Evolutionary conservation across 2,888 invertebrate genomes (phyloP).

Genomic region (Pseudanteris insignis): DNA sequence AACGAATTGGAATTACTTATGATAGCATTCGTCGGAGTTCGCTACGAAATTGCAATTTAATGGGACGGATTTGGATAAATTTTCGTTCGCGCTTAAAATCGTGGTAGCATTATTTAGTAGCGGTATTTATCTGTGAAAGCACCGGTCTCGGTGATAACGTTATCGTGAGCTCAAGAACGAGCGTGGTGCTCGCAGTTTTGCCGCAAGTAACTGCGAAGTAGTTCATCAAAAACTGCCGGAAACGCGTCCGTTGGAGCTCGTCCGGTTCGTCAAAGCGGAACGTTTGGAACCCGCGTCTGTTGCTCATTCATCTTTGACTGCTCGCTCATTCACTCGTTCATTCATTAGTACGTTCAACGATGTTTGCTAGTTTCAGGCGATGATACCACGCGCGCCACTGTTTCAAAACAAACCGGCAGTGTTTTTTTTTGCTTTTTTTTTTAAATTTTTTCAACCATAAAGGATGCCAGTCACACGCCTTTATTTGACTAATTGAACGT

Average conservation of each 20-base stretch:
- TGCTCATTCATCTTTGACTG: slow-evolving; percentile 25
- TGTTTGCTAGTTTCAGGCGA: no score
- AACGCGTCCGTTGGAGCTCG: slow-evolving; percentile 22
- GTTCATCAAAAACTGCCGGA: slow-evolving; percentile 29
- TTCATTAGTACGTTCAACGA: no score
- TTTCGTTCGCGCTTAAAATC: not conserved
- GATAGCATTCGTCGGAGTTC: no score
- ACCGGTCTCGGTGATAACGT: slow-evolving; percentile 7
- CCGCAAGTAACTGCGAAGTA: slow-evolving; percentile 13
- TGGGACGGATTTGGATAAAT: no score
- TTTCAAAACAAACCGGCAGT: no score
- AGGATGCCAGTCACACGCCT: no score
- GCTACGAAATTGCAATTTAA: not conserved
- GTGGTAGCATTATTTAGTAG: no score
- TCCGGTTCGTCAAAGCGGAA: slow-evolving; percentile 19
- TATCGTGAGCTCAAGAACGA: slow-evolving; percentile 12
- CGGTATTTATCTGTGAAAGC: slow-evolving; percentile 15
- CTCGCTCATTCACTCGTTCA: slow-evolving; percentile 23
- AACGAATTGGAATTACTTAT: no score
- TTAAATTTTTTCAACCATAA: no score
- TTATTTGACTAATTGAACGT: no score
- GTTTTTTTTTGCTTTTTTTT: no score
- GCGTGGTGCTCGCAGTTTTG: slow-evolving; percentile 11
- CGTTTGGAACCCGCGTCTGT: not conserved
- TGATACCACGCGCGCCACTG: no score